Evolutionary conservation across 2,113 vertebrate genomes (phyloP), one percentile per base, ranked within the genome.

Genomic region (Pedetes capensis): DNA sequence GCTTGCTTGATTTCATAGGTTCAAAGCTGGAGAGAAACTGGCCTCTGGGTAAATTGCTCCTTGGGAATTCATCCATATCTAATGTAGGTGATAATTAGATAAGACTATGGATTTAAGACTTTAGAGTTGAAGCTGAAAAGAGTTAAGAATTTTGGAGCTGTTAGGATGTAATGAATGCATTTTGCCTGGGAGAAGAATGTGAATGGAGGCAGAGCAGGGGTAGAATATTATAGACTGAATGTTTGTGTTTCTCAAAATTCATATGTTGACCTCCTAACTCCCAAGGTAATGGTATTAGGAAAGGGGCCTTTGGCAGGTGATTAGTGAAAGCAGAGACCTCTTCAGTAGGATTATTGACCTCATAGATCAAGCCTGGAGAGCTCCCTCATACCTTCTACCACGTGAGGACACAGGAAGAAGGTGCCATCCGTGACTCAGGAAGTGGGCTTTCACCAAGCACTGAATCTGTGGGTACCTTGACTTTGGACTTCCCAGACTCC

Each of bases 71-170:
- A 32, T 18, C 8, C 53, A 29, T 37, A 51, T 72, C 12, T 63
- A 55, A 63, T 63, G 49, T 82, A 82, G 55, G 20, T 61, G 42
- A 91, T 23, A 59, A 79, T 91, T 82, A 71, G 25, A 39, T 29
- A 13, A 51, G 32, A 91, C 34, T 71, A 12, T 69, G 32, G 34
- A 59, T 27, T 69, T 64, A 6, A 51, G 34, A 32, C 7, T 39
- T 69, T n/a, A 2, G 22, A n/a, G 22, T 8, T 59, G 8, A 13
- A 29, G 34, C 22, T 66, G 22, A 14, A 68, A 42, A 71, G 66
- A 75, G 49, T 47, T 47, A 34, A 79, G 47, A 79, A 17, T 39
- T 34, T 6, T 20, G 42, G 6, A 37, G 6, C n/a, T 90, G 22
- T 61, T 53, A n/a, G 71, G 6, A 49, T 13, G 4, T 39, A 71